Conservation (phyloP, 2,797 vertebrate species). For the Balearica regulorum region DNA sequence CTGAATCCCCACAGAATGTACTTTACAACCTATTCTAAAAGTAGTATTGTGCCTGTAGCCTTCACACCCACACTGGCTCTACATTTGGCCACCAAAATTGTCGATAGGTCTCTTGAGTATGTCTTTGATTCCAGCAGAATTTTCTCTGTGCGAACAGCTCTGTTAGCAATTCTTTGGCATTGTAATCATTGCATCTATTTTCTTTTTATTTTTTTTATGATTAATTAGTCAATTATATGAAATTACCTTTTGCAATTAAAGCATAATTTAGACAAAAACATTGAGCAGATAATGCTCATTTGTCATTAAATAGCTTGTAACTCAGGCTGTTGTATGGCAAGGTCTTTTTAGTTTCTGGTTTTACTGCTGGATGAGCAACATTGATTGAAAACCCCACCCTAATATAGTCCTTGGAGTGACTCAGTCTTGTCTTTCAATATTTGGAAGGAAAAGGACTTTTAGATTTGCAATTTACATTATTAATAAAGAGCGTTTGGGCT, state of each 20-base stretch:
- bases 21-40: not conserved
- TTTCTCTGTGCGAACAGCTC: not conserved
- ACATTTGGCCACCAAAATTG: not conserved
- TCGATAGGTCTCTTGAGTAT: not conserved
- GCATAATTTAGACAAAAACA: constrained; percentile 45
- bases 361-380: not conserved
- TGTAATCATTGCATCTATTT: not conserved
- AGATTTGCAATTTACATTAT: not conserved
- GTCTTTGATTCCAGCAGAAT: not conserved
- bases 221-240: constrained; percentile 55
- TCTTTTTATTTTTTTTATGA: constrained; percentile 32
- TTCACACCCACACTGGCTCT: not conserved
- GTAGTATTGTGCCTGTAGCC: not conserved
- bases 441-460: not conserved
- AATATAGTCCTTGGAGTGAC: not conserved
- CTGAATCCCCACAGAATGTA: not conserved
- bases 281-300: constrained; percentile 17
- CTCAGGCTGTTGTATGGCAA: not conserved
- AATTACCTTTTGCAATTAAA: constrained; percentile 61
- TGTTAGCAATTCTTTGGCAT: not conserved
- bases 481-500: constrained; percentile 25
- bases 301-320: constrained; percentile 30
- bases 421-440: constrained; percentile 26
- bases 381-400: not conserved
- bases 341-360: not conserved